Evolutionary conservation across 2,888 invertebrate genomes (phyloP).

Genomic region (Xestia sexstrigata): DNA sequence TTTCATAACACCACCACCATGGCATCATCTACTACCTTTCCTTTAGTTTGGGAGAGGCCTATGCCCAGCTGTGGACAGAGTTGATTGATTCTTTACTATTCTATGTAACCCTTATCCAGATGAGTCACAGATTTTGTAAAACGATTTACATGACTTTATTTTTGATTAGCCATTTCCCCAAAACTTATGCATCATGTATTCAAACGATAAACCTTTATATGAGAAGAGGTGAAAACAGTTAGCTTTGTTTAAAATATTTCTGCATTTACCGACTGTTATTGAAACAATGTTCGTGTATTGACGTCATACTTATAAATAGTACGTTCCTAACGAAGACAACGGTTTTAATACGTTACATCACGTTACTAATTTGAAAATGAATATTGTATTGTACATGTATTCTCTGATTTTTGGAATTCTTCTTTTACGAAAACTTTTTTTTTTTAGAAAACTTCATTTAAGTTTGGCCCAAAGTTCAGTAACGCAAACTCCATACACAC

Average conservation of each 20-base stretch:
- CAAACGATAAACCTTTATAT: not conserved
- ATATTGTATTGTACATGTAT: slow-evolving; percentile 3
- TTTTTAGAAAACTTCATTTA: not conserved
- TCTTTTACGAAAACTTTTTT: no score
- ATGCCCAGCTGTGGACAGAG: not conserved
- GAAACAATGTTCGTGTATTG: slow-evolving; percentile 54
- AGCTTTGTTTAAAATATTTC: slow-evolving; percentile 40
- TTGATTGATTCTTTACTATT: not conserved
- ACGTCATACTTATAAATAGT: slow-evolving; percentile 55
- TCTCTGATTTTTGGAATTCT: not conserved
- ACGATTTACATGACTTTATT: not conserved
- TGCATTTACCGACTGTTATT: slow-evolving; percentile 49
- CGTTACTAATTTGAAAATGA: slow-evolving; percentile 18
- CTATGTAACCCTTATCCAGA: not conserved
- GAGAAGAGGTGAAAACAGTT: slow-evolving; percentile 20
- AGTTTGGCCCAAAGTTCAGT: not conserved
- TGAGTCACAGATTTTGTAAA: not conserved
- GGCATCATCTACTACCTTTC: not conserved
- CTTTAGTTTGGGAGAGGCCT: not conserved
- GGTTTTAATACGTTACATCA: slow-evolving; percentile 27
- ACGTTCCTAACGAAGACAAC: slow-evolving; percentile 49
- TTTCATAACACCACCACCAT: no score
- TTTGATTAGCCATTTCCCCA: not conserved
- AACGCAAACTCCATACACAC: not conserved
- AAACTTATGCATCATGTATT: not conserved